A percentile compares a stretch with the other conserved stretches of the same genome.
phyloP scores from a whole-genome alignment of 2,888 invertebrate species.

The Aporophyla nigra region DNA sequence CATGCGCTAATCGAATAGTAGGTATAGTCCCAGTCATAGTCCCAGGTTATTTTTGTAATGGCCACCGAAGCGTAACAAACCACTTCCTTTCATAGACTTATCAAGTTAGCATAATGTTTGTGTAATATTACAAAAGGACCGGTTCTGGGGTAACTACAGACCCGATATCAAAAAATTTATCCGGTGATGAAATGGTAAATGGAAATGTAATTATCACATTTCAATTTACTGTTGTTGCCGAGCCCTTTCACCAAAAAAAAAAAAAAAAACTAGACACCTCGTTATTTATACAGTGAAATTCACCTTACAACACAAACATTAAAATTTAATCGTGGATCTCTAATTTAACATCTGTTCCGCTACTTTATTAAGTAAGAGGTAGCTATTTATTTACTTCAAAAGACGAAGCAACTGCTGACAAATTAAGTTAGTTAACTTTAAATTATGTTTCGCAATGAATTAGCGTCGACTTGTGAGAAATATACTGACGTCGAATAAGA shows the following conservation, averaged over 20 bases:
- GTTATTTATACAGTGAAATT: neutral
- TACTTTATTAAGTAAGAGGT: constrained; percentile 16
- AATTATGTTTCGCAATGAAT: constrained; percentile 54
- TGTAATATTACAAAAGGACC: constrained; percentile 11
- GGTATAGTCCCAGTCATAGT: neutral
- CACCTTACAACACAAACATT: neutral
- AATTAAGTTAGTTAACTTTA: constrained; percentile 52
- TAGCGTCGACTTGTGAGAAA: constrained; percentile 35
- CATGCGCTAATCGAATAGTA: constrained; percentile 7
- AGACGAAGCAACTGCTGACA: constrained; percentile 38
- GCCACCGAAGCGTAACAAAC: neutral
- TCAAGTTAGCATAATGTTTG: constrained; percentile 7
- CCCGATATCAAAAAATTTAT: neutral
- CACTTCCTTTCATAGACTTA: constrained; percentile 15
- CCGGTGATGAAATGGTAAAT: neutral
- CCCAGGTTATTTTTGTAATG: neutral
- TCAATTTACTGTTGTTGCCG: neutral
- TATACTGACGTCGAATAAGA: constrained; percentile 9
- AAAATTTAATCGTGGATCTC: constrained; percentile 1
- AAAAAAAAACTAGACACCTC: neutral
- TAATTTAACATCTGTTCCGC: constrained; percentile 10
- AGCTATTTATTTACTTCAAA: constrained; percentile 44
- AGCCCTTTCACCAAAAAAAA: neutral
- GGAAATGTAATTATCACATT: no score
- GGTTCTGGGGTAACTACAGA: neutral